Evolutionary conservation across 2,888 invertebrate species (phyloP), one percentile per base, ranked within the genome.

Genomic region (Punctoribates punctum): DNA sequence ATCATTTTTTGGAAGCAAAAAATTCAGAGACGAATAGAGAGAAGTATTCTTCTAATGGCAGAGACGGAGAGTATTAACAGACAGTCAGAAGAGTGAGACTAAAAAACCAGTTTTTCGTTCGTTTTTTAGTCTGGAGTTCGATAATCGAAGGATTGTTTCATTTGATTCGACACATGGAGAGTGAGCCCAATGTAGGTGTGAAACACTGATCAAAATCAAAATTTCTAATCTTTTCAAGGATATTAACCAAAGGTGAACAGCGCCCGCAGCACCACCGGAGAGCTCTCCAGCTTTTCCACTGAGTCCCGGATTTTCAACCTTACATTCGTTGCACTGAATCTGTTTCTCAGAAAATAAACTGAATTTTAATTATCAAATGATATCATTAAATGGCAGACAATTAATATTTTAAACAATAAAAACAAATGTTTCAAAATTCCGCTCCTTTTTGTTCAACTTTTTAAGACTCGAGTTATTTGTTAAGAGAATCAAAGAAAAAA

Each of bases 81-180:
- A 42, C 42, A 51, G 25, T 8, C 23, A 60, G 29, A 27, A 27
- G 29, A 27, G 27, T 27, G 13, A 15, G 67, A 42, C 13, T 23
- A 27, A 6, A 62, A 67, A 67, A 67, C 67, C 67, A 23, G 67
- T 67, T 67, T 67, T 60, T 51, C 5, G 29, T 27, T 60, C 27
- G 15, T 15, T 27, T 38, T 67, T 11, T 65, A 65, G 34, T 67
- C 42, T 48, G 23, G 20, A 42, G 27, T 48, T 72, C 72, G 25
- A 42, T 72, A 38, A 42, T 42, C 20, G 23, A 72, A 25, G 46
- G 20, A 72, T 72, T 72, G 72, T 72, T 72, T 46, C 72, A 72
- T 72, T 46, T 46, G 42, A 48, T 25, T 72, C 72, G 72, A 72
- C 72, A 72, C 38, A 72, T 72, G 27, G 25, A 42, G 42, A 42